These are phyloP conservation scores for Tipula helvola DNA, from an alignment of 2,888 invertebrate species.

Conservation along the genomic window DNA sequence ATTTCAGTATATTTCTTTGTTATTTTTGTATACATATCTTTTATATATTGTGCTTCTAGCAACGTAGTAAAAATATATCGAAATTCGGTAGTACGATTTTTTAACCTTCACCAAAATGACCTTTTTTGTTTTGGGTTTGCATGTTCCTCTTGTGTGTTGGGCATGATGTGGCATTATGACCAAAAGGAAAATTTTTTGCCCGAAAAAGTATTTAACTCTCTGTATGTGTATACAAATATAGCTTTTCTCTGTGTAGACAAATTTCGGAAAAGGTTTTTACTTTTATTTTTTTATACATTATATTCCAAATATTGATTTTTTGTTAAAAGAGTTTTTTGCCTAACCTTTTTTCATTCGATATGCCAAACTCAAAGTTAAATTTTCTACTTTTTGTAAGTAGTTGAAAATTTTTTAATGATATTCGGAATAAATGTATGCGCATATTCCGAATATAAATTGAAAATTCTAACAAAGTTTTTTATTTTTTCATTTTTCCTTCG, in stretches of 20 bases:
- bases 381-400: neutral
- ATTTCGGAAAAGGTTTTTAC: neutral
- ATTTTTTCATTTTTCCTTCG: neutral
- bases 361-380: neutral
- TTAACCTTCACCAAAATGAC: neutral
- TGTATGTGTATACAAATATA: neutral
- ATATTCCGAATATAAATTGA: neutral
- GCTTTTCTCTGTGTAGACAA: neutral
- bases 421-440: neutral
- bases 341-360: neutral
- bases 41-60: neutral
- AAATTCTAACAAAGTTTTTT: neutral
- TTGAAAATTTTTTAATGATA: neutral
- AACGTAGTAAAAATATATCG: neutral
- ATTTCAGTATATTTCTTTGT: neutral
- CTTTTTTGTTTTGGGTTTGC: neutral
- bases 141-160: neutral
- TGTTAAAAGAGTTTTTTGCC: conserved; percentile 1
- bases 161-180: neutral
- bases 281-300: neutral
- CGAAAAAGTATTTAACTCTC: neutral
- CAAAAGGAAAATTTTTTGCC: neutral
- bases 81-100: neutral
- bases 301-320: neutral
- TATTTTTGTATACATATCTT: neutral